phyloP scores from a whole-genome alignment of 1,140 invertebrate species.

The Brachionus sp. region DNA sequence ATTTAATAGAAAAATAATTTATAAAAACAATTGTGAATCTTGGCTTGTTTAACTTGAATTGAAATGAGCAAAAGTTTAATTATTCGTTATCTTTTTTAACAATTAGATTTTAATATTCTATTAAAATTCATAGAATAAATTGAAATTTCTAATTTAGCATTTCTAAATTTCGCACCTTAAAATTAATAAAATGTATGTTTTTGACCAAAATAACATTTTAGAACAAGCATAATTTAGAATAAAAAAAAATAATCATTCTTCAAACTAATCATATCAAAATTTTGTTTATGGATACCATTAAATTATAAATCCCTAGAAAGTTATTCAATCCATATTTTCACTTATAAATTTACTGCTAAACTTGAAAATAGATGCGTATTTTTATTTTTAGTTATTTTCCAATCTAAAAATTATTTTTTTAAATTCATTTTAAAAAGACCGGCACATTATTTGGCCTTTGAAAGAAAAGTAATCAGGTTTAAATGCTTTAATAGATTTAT shows the following conservation, averaged over 20 bases:
- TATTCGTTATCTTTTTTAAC: background rate
- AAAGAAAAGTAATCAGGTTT: background rate
- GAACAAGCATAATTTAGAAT: background rate
- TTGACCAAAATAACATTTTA: background rate
- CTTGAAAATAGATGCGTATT: background rate
- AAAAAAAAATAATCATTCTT: background rate
- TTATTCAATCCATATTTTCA: background rate
- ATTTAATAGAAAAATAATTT: background rate
- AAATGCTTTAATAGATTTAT: background rate
- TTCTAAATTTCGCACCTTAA: background rate
- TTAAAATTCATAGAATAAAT: background rate
- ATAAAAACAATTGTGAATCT: background rate
- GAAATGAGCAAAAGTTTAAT: background rate
- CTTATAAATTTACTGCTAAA: background rate
- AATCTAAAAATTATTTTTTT: background rate
- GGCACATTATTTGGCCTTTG: background rate
- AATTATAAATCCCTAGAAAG: background rate
- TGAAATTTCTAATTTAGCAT: background rate
- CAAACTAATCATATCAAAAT: background rate
- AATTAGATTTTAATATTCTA: background rate
- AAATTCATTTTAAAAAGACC: too few species aligned
- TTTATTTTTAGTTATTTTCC: background rate
- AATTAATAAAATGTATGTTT: background rate
- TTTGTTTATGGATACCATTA: background rate
- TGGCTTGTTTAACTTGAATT: background rate